Evolutionary conservation across 92 coral and sea anemone species (phyloP).

Genomic region (Anthopleura xanthogrammica): DNA sequence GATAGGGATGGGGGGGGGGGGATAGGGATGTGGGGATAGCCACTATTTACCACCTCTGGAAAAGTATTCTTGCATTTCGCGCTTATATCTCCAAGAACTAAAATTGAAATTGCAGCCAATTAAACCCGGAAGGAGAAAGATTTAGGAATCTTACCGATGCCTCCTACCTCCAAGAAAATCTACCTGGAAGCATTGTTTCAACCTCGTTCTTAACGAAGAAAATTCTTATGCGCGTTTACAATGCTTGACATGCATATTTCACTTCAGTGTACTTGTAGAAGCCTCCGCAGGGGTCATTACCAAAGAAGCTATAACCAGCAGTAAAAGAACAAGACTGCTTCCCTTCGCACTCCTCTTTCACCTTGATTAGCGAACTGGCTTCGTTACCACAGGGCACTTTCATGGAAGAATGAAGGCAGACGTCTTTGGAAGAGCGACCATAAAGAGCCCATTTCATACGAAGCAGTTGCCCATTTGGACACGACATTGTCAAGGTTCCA

Average conservation of each 20-base stretch:
- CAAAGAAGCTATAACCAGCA: background rate
- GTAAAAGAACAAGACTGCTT: background rate
- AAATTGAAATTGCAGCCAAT: too few species aligned
- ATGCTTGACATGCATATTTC: background rate
- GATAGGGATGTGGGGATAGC: too few species aligned
- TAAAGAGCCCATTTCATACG: background rate
- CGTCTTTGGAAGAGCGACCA: constrained; percentile 2
- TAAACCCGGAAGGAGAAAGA: too few species aligned
- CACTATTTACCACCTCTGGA: too few species aligned
- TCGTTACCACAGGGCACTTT: background rate
- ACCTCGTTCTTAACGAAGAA: too few species aligned
- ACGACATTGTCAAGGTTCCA: background rate
- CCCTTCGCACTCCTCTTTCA: background rate
- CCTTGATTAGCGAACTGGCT: background rate
- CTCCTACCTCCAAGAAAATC: too few species aligned
- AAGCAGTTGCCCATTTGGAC: background rate
- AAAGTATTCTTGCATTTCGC: too few species aligned
- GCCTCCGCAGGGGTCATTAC: background rate
- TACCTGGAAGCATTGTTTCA: too few species aligned
- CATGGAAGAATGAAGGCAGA: background rate
- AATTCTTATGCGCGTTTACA: too few species aligned
- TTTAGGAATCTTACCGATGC: too few species aligned
- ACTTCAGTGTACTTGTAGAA: background rate
- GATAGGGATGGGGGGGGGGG: too few species aligned
- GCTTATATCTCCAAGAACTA: too few species aligned